Base-by-base conservation (phyloP, 2,888 invertebrate species). In the Leucania comma region DNA sequence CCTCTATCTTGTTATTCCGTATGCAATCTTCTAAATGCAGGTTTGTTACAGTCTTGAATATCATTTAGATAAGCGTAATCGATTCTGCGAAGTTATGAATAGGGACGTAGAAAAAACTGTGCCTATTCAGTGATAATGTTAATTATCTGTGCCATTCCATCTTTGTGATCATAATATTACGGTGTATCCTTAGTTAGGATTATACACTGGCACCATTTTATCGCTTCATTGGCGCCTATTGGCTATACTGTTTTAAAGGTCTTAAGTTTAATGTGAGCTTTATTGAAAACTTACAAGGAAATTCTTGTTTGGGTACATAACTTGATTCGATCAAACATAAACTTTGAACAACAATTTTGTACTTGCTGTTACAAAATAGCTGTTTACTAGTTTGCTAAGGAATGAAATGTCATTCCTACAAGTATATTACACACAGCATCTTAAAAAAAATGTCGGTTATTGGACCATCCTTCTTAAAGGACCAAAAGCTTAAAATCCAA, bases 21-120 rank as follows among this genome's bases (percentile, higher is more conserved):
- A 62, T 65, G 63, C 70, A 80, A 68, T 80, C 60, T 64, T 75
- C 63, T 80, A 75, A 48, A 61, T 61, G 75, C 75, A 61, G 48
- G 69, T 75, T 74, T 60, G 76, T 80, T 80, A 38, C 12, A 54
- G 57, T 48, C 60, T 75, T 42, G 60, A 53, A 75, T 79, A 69
- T 54, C 78, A 58, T 69, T 58, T 22, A 60, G 63, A 80, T 75
- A 61, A 75, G 24, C 63, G 78, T 63, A 64, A 77, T 73, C 51
- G 75, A 61, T 80, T 75, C 62, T 57, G 67, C 68, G 12, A 68
- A 67, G 58, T 54, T 68, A 68, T 75, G 68, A 77, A 64, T 74
- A 58, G 22, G 42, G 50, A 60, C 59, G 56, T 56, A 74, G 53
- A 62, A 59, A 60, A 80, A 68, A 68, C 59, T 48, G 12, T 68